phyloP scores from a whole-genome alignment of 2,113 vertebrate species.

The Leptodactylus fuscus region DNA sequence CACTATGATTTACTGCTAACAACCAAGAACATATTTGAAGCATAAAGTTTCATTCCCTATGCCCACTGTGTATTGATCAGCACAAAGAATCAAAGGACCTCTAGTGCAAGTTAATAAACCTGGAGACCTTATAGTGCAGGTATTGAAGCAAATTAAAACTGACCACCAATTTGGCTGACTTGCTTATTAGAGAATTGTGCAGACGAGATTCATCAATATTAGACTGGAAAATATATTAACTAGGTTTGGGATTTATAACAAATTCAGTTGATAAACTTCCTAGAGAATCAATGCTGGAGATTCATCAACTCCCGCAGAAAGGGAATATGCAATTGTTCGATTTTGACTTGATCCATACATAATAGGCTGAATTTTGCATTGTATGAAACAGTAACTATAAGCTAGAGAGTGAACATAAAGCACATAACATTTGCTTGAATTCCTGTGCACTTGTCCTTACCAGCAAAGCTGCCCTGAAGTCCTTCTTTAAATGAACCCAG shows the following conservation, averaged over 20 bases:
- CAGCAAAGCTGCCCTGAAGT: constrained; percentile 41
- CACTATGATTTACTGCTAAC: background rate
- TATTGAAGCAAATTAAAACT: background rate
- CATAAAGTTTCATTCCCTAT: background rate
- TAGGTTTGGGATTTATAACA: background rate
- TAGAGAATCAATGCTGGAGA: background rate
- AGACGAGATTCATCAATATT: background rate
- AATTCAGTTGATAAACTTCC: background rate
- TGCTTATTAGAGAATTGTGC: background rate
- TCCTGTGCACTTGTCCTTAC: constrained; percentile 39
- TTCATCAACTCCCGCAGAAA: background rate
- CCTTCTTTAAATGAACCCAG: constrained; percentile 26
- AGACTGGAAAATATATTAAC: background rate
- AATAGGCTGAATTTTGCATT: background rate
- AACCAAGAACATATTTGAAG: background rate
- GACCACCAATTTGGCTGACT: background rate
- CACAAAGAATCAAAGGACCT: background rate
- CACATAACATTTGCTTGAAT: constrained; percentile 26
- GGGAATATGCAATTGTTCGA: background rate
- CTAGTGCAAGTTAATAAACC: background rate
- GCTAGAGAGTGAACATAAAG: background rate
- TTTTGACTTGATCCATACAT: background rate
- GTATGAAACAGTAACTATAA: background rate
- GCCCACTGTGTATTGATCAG: background rate
- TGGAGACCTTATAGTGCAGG: background rate